These are phyloP conservation scores for Anoplius nigerrimus DNA, from an alignment of 2,888 invertebrate genomes.

Conservation along the genomic window DNA sequence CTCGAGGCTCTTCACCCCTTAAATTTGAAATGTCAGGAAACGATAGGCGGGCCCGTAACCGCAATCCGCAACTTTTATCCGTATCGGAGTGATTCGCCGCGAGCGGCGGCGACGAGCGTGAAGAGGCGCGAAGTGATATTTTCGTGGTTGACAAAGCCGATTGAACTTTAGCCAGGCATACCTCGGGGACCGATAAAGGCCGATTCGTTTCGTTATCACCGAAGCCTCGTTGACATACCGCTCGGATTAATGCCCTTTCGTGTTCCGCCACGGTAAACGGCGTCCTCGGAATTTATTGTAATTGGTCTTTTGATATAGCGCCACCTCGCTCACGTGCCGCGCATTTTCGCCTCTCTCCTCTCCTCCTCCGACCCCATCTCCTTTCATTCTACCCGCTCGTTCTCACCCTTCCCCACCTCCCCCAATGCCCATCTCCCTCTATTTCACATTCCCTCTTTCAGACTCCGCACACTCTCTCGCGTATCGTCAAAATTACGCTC, in stretches of 20 bases:
- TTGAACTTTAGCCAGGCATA: constrained; percentile 57
- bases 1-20: constrained; percentile 16
- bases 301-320: constrained; percentile 65
- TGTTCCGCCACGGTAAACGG: constrained; percentile 61
- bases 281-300: constrained; percentile 66
- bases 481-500: not conserved
- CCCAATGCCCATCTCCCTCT: too few species aligned
- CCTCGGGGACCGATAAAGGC: constrained; percentile 66
- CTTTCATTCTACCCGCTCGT: constrained; percentile 1
- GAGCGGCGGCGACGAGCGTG: not conserved
- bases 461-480: not conserved
- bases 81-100: constrained; percentile 32
- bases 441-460: constrained; percentile 6
- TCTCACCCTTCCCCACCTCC: too few species aligned
- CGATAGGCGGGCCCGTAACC: constrained; percentile 12
- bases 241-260: constrained; percentile 64
- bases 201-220: constrained; percentile 65
- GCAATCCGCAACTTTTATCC: not conserved
- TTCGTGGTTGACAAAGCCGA: constrained; percentile 52
- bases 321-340: constrained; percentile 51
- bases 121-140: constrained; percentile 43
- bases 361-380: constrained; percentile 3
- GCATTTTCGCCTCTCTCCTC: constrained; percentile 41
- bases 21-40: constrained; percentile 35
- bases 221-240: constrained; percentile 48